Evolutionary conservation across 2,888 invertebrate species (phyloP).

Genomic region (Drosophila meridionalis): DNA sequence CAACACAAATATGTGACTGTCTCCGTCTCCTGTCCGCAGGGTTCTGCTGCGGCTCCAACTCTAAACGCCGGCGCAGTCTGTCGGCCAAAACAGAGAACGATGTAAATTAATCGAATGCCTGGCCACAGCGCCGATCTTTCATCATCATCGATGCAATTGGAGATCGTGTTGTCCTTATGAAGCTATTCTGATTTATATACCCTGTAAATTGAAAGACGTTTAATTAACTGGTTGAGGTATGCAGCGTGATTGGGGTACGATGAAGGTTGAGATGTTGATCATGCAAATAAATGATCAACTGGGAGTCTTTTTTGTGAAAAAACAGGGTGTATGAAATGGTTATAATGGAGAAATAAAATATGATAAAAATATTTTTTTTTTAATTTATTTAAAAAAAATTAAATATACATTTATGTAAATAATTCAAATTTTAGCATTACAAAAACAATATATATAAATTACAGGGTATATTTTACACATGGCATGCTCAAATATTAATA

Average conservation of each 20-base stretch:
- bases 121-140: conserved; percentile 73
- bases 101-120: conserved; percentile 81
- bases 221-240: neutral
- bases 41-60: conserved; percentile 18
- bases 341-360: neutral
- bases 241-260: accelerated
- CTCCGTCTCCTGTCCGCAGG: conserved; percentile 19
- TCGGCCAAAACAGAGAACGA: conserved; percentile 60
- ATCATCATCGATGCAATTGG: conserved; percentile 55
- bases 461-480: conserved; percentile 6
- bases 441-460: neutral
- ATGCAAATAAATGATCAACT: neutral
- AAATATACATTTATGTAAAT: neutral
- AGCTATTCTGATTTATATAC: conserved; percentile 52
- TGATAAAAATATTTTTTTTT: neutral
- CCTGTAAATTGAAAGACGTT: conserved; percentile 24
- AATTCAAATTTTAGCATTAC: too few relatives aligned
- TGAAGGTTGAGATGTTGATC: neutral
- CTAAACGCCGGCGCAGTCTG: conserved; percentile 82
- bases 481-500: too few relatives aligned
- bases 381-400: neutral
- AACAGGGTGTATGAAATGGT: neutral
- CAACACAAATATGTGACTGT: conserved; percentile 66
- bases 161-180: conserved; percentile 50
- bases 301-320: too few relatives aligned